Evolutionary conservation across 37 sponge, comb jelly and placozoan species (phyloP), one percentile per base, ranked within the genome.

Genomic region (Petrosia ficiformis): DNA sequence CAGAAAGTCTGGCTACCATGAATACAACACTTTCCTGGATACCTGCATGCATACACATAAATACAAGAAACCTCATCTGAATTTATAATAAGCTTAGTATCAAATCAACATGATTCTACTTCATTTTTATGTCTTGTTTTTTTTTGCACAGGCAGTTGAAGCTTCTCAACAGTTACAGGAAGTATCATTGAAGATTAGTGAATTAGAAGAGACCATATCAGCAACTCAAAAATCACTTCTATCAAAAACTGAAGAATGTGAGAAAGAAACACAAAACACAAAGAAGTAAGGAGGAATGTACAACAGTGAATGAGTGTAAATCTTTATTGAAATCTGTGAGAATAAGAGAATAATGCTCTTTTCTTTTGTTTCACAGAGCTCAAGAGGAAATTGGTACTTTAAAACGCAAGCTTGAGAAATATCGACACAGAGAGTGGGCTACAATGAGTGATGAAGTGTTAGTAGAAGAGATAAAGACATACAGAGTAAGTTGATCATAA

Each of bases 401-500:
- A 14, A 92, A 76, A 79, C 82, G 79, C 68, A 94, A 87, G 70
- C 44, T 97, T 6, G 98, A 97, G 54, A 84, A 90, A 65, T 92
- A 87, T 54, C 94, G 94, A 67, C 82, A 79, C 39, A 75, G 83
- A 0, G 86, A 87, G 35, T 73, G 71, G 73, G 70, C 75, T 34
- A 41, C 86, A 21, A 25, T 70, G 25, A 75, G 85, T n/a, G 96
- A 95, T 57, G 96, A 95, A 44, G 84, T 95, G 11, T 68, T 95
- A 6, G 56, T 88, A 59, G 96, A 95, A 66, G 96, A 95, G 48
- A 84, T 92, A 14, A 88, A 77, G 57, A 82, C 79, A 29, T 95
- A 91, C 70, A 92, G 91, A 79, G 93, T 89, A 4, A 57, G 73
- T 5, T 28, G 19, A 60, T 29, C 10, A n/a, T n/a, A 34, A 5